Conservation (phyloP, 2,113 vertebrate genomes). For the Trichomycterus rosablanca region DNA sequence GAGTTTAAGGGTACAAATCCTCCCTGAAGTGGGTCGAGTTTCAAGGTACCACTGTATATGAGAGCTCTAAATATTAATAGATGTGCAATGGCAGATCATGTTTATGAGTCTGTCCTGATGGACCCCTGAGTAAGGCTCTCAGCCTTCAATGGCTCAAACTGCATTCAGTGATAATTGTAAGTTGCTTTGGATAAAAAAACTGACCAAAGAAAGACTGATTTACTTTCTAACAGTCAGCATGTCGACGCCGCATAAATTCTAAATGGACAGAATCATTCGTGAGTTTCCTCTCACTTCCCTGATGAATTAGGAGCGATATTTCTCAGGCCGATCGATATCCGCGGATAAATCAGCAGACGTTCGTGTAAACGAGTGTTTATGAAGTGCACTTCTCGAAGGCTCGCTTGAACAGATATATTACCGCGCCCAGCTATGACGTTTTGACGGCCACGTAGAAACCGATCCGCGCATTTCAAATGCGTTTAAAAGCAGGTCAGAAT, state of each 20-base stretch:
- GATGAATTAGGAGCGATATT: slow-evolving; percentile 38
- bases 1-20: too few species aligned
- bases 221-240: slow-evolving; percentile 11
- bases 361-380: slow-evolving; percentile 51
- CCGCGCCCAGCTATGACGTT: slow-evolving; percentile 44
- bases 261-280: slow-evolving; percentile 5
- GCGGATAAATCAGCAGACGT: slow-evolving; percentile 61
- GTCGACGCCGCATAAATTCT: slow-evolving; percentile 6
- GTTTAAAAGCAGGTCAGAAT: slow-evolving; percentile 62
- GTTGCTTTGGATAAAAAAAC: too few species aligned
- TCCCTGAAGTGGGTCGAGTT: too few species aligned
- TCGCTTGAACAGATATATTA: slow-evolving; percentile 46
- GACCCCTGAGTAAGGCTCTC: too few species aligned
- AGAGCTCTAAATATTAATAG: too few species aligned
- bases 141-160: too few species aligned
- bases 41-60: too few species aligned
- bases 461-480: slow-evolving; percentile 61
- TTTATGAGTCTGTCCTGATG: too few species aligned
- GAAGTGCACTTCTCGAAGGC: slow-evolving; percentile 50
- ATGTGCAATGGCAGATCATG: too few species aligned
- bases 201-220: slow-evolving; percentile 2
- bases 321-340: slow-evolving; percentile 61
- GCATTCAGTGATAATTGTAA: too few species aligned
- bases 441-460: slow-evolving; percentile 58
- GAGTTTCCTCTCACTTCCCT: slow-evolving; percentile 8